phyloP scores from a whole-genome alignment of 2,888 invertebrate genomes.

The Metopia argyrocephala region DNA sequence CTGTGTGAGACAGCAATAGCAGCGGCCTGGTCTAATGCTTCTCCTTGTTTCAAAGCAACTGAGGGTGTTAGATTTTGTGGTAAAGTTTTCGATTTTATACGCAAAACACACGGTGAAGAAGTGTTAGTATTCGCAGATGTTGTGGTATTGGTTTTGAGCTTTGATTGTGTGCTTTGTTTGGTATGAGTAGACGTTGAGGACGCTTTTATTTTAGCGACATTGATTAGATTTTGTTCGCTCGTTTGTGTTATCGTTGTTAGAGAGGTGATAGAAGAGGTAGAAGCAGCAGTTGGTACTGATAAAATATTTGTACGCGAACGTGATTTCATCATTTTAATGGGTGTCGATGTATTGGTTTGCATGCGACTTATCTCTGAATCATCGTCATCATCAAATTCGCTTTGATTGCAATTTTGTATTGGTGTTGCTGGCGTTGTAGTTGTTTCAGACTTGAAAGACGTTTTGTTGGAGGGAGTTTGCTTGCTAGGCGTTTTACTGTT shows the following conservation, averaged over 20 bases:
- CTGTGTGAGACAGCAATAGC: conserved; percentile 26
- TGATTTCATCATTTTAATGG: conserved; percentile 78
- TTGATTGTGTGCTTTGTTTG: conserved; percentile 63
- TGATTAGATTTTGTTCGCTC: conserved; percentile 69
- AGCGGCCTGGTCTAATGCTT: conserved; percentile 68
- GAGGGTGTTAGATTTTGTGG: conserved; percentile 81
- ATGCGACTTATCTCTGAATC: conserved; percentile 78
- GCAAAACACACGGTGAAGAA: conserved; percentile 69
- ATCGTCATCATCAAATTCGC: conserved; percentile 80
- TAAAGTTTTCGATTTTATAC: conserved; percentile 82
- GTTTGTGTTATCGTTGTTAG: conserved; percentile 57
- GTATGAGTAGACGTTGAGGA: conserved; percentile 40
- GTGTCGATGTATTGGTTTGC: conserved; percentile 79
- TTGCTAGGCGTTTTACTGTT: conserved; percentile 45
- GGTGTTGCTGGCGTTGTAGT: conserved; percentile 5
- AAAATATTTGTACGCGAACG: conserved; percentile 79
- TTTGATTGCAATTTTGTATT: conserved; percentile 41
- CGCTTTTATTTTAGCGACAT: conserved; percentile 65
- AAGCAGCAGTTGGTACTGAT: conserved; percentile 77
- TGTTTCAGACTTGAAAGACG: conserved; percentile 20
- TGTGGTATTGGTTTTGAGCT: neutral
- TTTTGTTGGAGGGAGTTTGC: conserved; percentile 45
- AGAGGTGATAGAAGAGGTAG: conserved; percentile 24
- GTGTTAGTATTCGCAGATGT: conserved; percentile 45
- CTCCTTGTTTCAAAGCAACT: conserved; percentile 73